Evolutionary conservation across 2,113 vertebrate species (phyloP).

Genomic region (Macquaria australasica): DNA sequence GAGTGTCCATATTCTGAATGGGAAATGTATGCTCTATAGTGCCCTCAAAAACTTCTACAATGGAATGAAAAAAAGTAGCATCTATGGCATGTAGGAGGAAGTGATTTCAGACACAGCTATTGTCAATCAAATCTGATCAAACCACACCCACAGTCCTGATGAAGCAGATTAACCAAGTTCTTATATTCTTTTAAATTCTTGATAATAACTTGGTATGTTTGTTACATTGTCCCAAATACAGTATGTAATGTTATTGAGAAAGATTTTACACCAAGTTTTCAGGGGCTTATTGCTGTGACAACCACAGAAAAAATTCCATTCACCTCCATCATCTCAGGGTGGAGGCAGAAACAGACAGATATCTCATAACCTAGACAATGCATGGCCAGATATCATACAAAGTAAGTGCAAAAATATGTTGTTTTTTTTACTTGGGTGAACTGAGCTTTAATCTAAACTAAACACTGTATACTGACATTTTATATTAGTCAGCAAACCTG

Average conservation of each 20-base stretch:
- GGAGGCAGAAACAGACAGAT: background rate
- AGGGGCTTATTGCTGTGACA: background rate
- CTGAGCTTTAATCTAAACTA: slow-evolving; percentile 1
- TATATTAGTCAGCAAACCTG: slow-evolving; percentile 27
- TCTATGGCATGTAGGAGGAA: background rate
- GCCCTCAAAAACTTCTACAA: background rate
- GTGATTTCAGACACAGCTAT: background rate
- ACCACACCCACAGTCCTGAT: background rate
- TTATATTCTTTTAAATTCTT: background rate
- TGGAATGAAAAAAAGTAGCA: background rate
- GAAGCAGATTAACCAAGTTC: background rate
- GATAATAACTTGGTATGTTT: background rate
- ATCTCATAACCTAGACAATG: background rate
- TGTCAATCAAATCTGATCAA: background rate
- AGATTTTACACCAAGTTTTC: background rate
- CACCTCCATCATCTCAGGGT: background rate
- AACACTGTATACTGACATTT: slow-evolving; percentile 4
- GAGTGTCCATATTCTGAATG: background rate
- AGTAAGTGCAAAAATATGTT: background rate
- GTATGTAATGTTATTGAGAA: background rate
- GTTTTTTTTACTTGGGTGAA: background rate
- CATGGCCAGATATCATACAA: background rate
- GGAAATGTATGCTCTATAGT: background rate
- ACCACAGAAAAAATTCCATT: background rate
- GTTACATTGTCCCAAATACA: too few relatives aligned